Conservation (phyloP, 2,797 vertebrate genomes). For the Cetoscarus ocellatus region DNA sequence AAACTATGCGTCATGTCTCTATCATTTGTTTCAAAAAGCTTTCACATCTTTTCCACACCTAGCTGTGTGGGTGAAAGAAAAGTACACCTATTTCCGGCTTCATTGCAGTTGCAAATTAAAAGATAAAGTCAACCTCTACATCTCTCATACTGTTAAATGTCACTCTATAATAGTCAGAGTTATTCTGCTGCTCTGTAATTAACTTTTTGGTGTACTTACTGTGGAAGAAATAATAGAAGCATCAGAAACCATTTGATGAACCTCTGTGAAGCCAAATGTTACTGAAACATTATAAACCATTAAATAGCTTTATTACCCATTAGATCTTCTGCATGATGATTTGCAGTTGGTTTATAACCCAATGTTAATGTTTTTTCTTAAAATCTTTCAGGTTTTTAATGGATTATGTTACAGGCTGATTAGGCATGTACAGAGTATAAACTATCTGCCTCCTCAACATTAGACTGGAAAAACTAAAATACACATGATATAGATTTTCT, state of each 20-base stretch:
- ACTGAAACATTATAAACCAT: slow-evolving; percentile 33
- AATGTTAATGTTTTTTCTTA: slow-evolving; percentile 34
- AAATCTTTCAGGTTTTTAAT: slow-evolving; percentile 25
- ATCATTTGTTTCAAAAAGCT: slow-evolving; percentile 12
- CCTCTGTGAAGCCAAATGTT: slow-evolving; percentile 38
- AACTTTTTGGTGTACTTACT: slow-evolving; percentile 41
- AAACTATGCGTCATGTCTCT: slow-evolving; percentile 12
- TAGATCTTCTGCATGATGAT: slow-evolving; percentile 17
- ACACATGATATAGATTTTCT: no score
- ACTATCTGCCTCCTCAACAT: no score
- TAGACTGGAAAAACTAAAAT: background rate
- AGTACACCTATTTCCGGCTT: slow-evolving; percentile 43
- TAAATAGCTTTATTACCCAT: slow-evolving; percentile 31
- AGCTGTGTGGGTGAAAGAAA: slow-evolving; percentile 31
- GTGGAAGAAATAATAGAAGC: slow-evolving; percentile 15
- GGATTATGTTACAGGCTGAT: slow-evolving; percentile 51
- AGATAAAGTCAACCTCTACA: slow-evolving; percentile 52
- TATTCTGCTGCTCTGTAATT: slow-evolving; percentile 44
- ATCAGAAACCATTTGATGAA: slow-evolving; percentile 30
- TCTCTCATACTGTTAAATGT: slow-evolving; percentile 61
- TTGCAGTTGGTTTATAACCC: slow-evolving; percentile 15
- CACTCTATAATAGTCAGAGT: slow-evolving; percentile 41
- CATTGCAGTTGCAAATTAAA: slow-evolving; percentile 48
- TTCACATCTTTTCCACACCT: slow-evolving; percentile 1
- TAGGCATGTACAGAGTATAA: no score